Evolutionary conservation across 2,797 vertebrate species (phyloP).

Genomic region (Ambastaia sidthimunki): DNA sequence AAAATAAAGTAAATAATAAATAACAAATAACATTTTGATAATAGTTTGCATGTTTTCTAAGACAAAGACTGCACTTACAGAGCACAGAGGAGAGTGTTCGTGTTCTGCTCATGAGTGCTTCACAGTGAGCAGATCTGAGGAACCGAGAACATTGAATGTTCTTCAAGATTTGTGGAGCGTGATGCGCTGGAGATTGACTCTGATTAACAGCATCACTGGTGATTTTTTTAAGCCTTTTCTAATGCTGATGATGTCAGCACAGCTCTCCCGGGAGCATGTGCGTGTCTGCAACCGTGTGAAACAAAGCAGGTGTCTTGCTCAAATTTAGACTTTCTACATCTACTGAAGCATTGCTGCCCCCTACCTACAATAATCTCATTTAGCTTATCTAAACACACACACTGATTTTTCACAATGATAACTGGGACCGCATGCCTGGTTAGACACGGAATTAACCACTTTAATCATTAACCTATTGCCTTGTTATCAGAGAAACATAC

Average conservation of each 20-base stretch:
- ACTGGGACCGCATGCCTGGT: conserved; percentile 49
- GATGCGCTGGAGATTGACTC: conserved; percentile 31
- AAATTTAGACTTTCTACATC: conserved; percentile 25
- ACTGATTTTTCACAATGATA: conserved; percentile 48
- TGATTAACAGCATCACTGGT: conserved; percentile 48
- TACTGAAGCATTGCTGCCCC: conserved; percentile 48
- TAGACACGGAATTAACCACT: conserved; percentile 63
- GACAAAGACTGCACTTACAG: background rate
- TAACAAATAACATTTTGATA: background rate
- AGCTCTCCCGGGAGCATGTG: conserved; percentile 20
- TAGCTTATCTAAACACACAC: background rate
- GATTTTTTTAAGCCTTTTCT: conserved; percentile 50
- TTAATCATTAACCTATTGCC: conserved; percentile 37
- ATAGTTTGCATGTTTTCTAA: background rate
- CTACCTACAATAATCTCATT: conserved; percentile 34
- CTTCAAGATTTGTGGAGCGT: conserved; percentile 33
- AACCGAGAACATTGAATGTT: conserved; percentile 23
- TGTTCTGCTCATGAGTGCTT: background rate
- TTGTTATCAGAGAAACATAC: conserved; percentile 41
- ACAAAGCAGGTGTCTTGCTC: conserved; percentile 13
- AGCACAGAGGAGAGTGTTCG: background rate
- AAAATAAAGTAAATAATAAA: background rate
- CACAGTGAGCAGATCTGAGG: conserved; percentile 13
- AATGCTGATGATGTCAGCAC: conserved; percentile 1
- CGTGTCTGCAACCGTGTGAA: background rate